Evolutionary conservation across 1,140 invertebrate species (phyloP).

Genomic region (Dryas iulia): DNA sequence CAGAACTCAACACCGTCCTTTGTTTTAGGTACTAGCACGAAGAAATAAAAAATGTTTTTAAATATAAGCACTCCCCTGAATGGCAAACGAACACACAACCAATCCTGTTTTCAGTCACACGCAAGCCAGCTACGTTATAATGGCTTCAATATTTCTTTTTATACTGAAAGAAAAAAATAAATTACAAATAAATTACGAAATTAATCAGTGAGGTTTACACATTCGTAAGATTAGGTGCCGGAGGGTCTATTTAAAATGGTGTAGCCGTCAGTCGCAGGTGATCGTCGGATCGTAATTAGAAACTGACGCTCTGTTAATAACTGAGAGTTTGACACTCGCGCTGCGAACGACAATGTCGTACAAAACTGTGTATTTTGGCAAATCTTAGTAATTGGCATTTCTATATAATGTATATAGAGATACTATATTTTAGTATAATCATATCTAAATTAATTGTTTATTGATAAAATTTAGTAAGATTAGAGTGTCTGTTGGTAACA

Average conservation of each 20-base stretch:
- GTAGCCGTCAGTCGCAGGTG: conserved; percentile 72
- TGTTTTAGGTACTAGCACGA: no score
- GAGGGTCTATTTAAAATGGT: conserved; percentile 37
- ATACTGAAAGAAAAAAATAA: neutral
- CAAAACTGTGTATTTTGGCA: neutral
- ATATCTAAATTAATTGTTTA: no score
- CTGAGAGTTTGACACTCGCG: conserved; percentile 57
- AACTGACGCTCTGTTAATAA: conserved; percentile 71
- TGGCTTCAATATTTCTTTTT: no score
- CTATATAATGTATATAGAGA: neutral
- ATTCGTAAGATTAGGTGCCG: neutral
- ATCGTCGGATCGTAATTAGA: conserved; percentile 73
- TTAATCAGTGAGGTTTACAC: neutral
- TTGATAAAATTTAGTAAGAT: no score
- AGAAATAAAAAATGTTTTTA: no score
- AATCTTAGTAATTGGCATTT: neutral
- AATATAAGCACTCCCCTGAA: no score
- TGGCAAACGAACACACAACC: no score
- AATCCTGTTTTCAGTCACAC: no score
- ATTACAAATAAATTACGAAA: neutral
- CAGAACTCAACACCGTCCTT: no score
- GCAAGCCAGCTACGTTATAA: no score
- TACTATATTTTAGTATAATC: no score
- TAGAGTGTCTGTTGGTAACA: no score
- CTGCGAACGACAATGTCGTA: conserved; percentile 6